These are phyloP conservation scores for Discoglossus pictus DNA, from an alignment of 2,797 vertebrate species.

Conservation along the genomic window DNA sequence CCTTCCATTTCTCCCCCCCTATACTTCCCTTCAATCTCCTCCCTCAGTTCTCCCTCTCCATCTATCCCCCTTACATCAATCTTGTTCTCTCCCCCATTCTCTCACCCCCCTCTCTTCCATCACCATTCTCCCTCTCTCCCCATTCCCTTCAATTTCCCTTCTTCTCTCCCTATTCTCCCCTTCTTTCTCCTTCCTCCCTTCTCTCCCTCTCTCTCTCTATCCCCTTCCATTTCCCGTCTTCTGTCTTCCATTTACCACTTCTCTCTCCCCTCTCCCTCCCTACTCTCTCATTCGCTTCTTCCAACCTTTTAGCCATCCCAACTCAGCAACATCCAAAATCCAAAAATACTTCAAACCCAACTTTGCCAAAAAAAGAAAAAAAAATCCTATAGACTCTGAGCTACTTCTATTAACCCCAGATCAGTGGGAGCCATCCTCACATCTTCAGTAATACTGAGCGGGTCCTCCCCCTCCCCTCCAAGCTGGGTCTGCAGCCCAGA, in stretches of 20 bases:
- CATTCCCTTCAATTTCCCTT: too few relatives aligned
- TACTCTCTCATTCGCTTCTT: too few relatives aligned
- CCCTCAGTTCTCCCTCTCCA: too few relatives aligned
- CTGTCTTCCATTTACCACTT: conserved; percentile 14
- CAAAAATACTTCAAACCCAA: conserved; percentile 12
- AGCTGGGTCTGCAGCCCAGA: conserved; percentile 29
- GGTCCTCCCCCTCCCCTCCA: conserved; percentile 2
- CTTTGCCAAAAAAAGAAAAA: background rate
- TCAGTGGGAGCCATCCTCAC: background rate
- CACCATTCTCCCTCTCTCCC: too few relatives aligned
- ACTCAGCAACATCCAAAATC: conserved; percentile 18
- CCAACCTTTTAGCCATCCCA: conserved; percentile 22
- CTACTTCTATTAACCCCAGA: conserved; percentile 8
- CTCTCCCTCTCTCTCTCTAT: conserved; percentile 11
- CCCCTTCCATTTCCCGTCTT: conserved; percentile 17
- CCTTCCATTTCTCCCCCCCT: too few relatives aligned
- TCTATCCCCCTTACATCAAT: conserved; percentile 2
- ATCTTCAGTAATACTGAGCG: background rate
- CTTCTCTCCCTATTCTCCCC: background rate
- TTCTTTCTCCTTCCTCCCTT: conserved; percentile 2
- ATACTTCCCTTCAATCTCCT: too few relatives aligned
- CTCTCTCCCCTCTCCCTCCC: conserved; percentile 5
- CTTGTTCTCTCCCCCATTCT: conserved; percentile 16
- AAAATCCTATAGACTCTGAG: background rate
- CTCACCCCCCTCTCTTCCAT: conserved; percentile 7